These are phyloP conservation scores for Paracyclopina nana DNA, from an alignment of 1,140 invertebrate genomes.

Conservation along the genomic window DNA sequence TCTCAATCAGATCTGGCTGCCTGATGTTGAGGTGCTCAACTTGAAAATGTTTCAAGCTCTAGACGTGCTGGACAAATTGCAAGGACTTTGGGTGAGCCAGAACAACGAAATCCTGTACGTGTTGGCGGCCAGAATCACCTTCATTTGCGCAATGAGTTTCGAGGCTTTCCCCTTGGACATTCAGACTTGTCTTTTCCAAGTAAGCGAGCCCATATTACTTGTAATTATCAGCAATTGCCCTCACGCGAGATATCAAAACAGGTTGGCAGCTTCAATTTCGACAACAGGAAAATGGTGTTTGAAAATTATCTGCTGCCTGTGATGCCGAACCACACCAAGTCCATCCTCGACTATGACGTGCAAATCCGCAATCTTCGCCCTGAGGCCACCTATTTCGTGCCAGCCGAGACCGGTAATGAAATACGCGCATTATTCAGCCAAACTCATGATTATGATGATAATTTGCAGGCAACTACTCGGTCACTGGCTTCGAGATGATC, in stretches of 20 bases:
- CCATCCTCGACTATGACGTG: slow-evolving; percentile 12
- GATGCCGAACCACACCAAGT: slow-evolving; percentile 14
- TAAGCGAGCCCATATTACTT: too few species aligned
- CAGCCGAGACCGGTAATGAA: slow-evolving; percentile 8
- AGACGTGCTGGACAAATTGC: slow-evolving; percentile 6
- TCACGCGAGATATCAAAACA: too few species aligned
- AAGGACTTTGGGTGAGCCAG: slow-evolving; percentile 14
- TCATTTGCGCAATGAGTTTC: slow-evolving; percentile 15
- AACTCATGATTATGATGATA: not conserved
- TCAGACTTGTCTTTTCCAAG: slow-evolving; percentile 7
- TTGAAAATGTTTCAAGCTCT: slow-evolving; percentile 14
- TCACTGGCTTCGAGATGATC: slow-evolving; percentile 16
- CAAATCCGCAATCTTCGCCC: not conserved
- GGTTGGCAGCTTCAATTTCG: slow-evolving; percentile 16
- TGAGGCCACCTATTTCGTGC: slow-evolving; percentile 10
- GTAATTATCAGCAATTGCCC: too few species aligned
- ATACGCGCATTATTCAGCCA: not conserved
- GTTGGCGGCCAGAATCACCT: slow-evolving; percentile 11
- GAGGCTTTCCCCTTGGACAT: slow-evolving; percentile 15
- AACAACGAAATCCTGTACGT: slow-evolving; percentile 10
- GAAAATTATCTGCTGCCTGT: slow-evolving; percentile 5
- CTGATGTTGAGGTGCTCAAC: slow-evolving; percentile 15
- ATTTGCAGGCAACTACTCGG: slow-evolving; percentile 11
- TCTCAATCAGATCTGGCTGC: slow-evolving; percentile 6
- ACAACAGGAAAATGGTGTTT: slow-evolving; percentile 16